Base-by-base conservation (phyloP, 2,113 vertebrate genomes). In the Xerus inauris region DNA sequence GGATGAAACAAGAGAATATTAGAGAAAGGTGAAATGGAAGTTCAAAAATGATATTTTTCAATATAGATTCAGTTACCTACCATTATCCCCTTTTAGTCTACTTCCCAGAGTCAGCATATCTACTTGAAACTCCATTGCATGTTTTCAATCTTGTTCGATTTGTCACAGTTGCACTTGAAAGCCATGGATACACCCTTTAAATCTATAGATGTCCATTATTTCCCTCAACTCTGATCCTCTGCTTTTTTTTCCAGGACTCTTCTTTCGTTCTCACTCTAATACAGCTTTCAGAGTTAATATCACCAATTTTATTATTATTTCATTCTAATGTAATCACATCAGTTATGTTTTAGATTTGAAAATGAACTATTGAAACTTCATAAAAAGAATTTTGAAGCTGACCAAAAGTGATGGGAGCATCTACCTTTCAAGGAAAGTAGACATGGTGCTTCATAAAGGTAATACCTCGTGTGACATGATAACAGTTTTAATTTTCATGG, bases 1-100 rank as follows among this genome's bases (percentile, higher is more conserved):
- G 19, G 4, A 49, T 57, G 20, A 87, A 96, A 89, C 26, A 85
- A 95, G 7, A 80, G 3, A 64, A 75, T 71, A 38, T 94, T 80
- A 87, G 2, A 76, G 28, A 54, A 95, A 89, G n/a, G 26, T 87
- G 12, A 91, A 94, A 94, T n/a, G 6, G 3, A 95, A 77, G 4
- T 83, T 89, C 57, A 73, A 28, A 84, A 91, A 87, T 67, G 2
- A 28, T 51, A 3, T 2, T 73, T 87, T 83, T 75, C 35, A 87
- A 38, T 79, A 76, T 69, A 72, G 26, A 76, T 62, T 82, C 3
- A 59, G 20, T 71, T 90, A 11, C 22, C 40, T 26, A 40, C 73
- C 11, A 3, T 62, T 57, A 30, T 42, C 42, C 71, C 9, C 26
- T 88, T 84, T 90, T 73, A 80, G 13, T 45, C 71, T 65, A 67